Conservation (phyloP, 2,888 invertebrate genomes). For the Napeogenes inachia region DNA sequence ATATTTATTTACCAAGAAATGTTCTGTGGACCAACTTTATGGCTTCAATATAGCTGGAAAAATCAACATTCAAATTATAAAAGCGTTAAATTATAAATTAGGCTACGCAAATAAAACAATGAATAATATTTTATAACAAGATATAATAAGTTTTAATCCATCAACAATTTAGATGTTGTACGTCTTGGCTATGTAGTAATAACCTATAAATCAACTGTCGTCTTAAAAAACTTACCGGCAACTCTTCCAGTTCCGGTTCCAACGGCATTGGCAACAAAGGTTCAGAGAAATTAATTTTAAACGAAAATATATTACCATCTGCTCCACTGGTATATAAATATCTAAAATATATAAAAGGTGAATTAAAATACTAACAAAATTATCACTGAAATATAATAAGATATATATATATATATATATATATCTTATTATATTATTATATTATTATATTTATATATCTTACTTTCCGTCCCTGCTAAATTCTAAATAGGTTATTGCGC, state of each 20-base stretch:
- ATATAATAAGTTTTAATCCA: no score
- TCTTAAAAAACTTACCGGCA: conserved; percentile 42
- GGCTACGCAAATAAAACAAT: no score
- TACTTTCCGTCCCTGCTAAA: conserved; percentile 79
- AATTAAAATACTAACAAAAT: neutral
- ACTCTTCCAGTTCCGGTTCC: conserved; percentile 31
- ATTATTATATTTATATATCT: no score
- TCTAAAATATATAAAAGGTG: conserved; percentile 38
- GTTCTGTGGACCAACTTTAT: no score
- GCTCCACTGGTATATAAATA: conserved; percentile 80
- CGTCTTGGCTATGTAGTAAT: no score
- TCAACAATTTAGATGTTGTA: no score
- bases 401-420: no score
- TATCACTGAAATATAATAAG: neutral
- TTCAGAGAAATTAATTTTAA: conserved; percentile 70
- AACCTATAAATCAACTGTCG: neutral
- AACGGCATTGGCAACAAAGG: conserved; percentile 40
- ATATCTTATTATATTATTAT: no score
- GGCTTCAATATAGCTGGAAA: neutral
- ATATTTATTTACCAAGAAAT: no score
- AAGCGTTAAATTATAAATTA: no score
- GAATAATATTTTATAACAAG: no score
- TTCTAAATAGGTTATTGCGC: conserved; percentile 80
- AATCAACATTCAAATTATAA: no score
- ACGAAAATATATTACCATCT: conserved; percentile 88